Conservation (phyloP, 1,140 invertebrate species). For the Leptinotarsa defecta region DNA sequence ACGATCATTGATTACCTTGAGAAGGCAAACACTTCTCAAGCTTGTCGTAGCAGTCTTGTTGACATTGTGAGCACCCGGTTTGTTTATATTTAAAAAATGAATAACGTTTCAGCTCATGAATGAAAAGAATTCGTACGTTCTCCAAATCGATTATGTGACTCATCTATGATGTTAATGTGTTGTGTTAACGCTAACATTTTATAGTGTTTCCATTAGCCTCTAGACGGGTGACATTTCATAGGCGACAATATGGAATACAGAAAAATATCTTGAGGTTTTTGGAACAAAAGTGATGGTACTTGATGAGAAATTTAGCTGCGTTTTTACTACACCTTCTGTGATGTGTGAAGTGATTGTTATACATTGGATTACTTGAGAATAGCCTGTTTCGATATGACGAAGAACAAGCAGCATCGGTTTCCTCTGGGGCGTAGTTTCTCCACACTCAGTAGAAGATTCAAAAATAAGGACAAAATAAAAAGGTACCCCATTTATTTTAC, state of each 20-base stretch:
- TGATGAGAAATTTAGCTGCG: not conserved
- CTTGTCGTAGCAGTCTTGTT: not conserved
- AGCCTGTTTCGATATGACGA: conserved; percentile 56
- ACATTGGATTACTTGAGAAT: conserved; percentile 2
- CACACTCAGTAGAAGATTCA: conserved; percentile 60
- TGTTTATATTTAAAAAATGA: conserved; percentile 13
- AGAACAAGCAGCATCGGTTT: conserved; percentile 61
- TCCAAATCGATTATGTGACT: conserved; percentile 6
- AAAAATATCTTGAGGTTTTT: not conserved
- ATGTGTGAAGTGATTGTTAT: conserved; percentile 7
- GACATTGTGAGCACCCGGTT: conserved; percentile 8
- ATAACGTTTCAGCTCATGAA: conserved; percentile 7
- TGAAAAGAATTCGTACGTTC: not conserved
- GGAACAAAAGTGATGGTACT: not conserved
- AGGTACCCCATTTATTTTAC: conserved; percentile 56
- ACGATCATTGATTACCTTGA: not conserved
- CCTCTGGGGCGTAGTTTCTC: conserved; percentile 60
- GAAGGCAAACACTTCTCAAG: not conserved
- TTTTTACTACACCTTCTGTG: not conserved
- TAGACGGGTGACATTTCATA: not conserved
- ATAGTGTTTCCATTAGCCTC: not conserved
- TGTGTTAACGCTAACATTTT: not conserved
- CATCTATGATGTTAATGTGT: not conserved
- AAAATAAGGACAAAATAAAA: conserved; percentile 63
- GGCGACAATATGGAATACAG: not conserved